phyloP scores from a whole-genome alignment of 2,888 invertebrate genomes.

The Ecliptopera silaceata region DNA sequence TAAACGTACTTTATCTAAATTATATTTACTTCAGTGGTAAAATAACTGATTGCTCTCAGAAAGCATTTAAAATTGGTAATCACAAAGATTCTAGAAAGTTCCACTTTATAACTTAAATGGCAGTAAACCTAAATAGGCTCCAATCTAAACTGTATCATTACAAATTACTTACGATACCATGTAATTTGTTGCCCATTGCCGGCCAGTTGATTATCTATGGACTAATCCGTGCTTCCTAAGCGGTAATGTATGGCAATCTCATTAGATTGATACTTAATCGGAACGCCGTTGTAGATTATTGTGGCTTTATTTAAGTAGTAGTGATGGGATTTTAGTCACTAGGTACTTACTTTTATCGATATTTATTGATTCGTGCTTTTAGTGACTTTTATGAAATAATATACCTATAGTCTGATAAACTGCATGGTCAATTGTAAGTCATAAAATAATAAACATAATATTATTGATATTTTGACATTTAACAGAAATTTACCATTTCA shows the following conservation, averaged over 20 bases:
- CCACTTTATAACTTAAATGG: background rate
- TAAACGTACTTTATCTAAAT: no score
- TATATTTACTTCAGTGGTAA: no score
- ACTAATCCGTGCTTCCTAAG: conserved; percentile 40
- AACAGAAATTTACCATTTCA: no score
- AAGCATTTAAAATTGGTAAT: background rate
- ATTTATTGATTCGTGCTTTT: no score
- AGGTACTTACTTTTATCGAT: background rate
- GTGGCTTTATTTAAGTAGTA: conserved; percentile 29
- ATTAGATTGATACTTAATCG: conserved; percentile 37
- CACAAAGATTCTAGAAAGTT: background rate
- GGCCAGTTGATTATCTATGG: conserved; percentile 31
- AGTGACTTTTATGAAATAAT: no score
- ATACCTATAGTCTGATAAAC: no score
- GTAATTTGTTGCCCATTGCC: conserved; percentile 21
- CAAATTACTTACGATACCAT: conserved; percentile 5
- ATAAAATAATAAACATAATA: no score
- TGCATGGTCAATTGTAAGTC: no score
- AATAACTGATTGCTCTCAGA: background rate
- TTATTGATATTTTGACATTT: no score
- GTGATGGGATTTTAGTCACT: conserved; percentile 15
- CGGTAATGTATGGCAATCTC: conserved; percentile 37
- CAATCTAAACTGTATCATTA: conserved; percentile 8
- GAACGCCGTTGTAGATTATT: conserved; percentile 24
- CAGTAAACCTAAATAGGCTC: background rate